Conservation (phyloP, 2,888 invertebrate genomes). For the Rapana venosa region DNA sequence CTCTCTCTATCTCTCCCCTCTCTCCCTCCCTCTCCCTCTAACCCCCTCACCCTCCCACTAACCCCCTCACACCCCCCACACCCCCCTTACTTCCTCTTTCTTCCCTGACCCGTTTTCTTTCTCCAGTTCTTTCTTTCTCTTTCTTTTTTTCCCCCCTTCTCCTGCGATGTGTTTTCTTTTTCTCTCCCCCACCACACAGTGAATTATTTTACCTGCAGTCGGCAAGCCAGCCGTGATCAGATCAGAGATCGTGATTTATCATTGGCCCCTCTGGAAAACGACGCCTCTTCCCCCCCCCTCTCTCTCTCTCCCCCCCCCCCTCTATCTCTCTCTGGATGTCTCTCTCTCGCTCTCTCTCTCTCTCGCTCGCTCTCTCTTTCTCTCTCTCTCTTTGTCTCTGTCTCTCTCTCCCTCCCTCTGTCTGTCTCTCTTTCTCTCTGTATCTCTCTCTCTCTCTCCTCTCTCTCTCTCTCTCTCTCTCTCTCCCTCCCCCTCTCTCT, state of each 20-base stretch:
- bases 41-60: too few relatives aligned
- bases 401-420: conserved; percentile 5
- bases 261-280: too few relatives aligned
- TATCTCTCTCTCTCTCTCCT: too few relatives aligned
- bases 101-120: not conserved
- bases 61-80: not conserved
- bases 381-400: conserved; percentile 15
- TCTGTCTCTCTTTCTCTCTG: not conserved
- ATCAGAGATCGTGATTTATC: not conserved
- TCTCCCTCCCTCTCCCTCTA: too few relatives aligned
- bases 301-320: not conserved
- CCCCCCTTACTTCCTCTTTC: not conserved
- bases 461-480: conserved; percentile 25
- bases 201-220: too few relatives aligned
- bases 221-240: not conserved
- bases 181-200: too few relatives aligned
- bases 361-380: conserved; percentile 27
- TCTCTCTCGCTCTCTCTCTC: conserved; percentile 22
- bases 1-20: too few relatives aligned
- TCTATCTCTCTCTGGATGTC: not conserved
- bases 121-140: not conserved
- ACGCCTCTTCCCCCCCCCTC: not conserved
- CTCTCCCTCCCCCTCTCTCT: not conserved
- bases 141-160: not conserved
- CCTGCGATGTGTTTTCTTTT: too few relatives aligned